Base-by-base conservation (phyloP, 2,888 invertebrate genomes). In the Eurytoma adleriae region DNA sequence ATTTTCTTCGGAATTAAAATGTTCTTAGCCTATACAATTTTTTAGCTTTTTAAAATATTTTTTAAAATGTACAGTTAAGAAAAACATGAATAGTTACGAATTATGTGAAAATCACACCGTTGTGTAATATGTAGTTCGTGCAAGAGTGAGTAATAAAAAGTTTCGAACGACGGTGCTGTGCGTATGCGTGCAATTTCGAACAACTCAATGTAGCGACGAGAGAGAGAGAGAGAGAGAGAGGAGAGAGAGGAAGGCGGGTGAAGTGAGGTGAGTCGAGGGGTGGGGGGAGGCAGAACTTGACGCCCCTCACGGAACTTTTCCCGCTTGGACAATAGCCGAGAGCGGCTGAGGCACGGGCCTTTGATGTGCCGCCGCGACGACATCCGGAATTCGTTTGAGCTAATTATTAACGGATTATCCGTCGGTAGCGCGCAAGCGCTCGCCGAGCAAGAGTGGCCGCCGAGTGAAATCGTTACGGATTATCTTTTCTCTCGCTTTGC, bases 381-480 rank as follows among this genome's bases (percentile, higher is more conserved):
- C 81, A 78, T 78, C 81, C 81, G 81, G 78, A 78, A 78, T 81
- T 81, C 76, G 72, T 76, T 72, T 64, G 73, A 72, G 79, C 82
- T 82, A 82, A 82, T 82, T 82, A 82, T 82, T 73, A 79, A 82
- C 82, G 82, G 82, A 82, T 82, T 82, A 82, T 78, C 70, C 73
- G 64, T 13, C 20, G 50, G 61, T 24, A 40, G 40, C 40, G 40
- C 40, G 40, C 40, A 40, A 40, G 40, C 40, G 40, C 40, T 16
- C 54, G 52, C 20, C 14, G 16, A 66, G 30, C 66, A 14, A 30
- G 30, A 40, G 40, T 40, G 40, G 20, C 18, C 59, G 64, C 67
- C 50, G 57, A 56, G 48, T 70, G 48, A 69, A 79, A 74, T 79
- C 74, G 69, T 74, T 76, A 62, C 64, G 40, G 73, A 62, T 69